phyloP scores from a whole-genome alignment of 1,140 invertebrate species.

The Eciton burchellii region DNA sequence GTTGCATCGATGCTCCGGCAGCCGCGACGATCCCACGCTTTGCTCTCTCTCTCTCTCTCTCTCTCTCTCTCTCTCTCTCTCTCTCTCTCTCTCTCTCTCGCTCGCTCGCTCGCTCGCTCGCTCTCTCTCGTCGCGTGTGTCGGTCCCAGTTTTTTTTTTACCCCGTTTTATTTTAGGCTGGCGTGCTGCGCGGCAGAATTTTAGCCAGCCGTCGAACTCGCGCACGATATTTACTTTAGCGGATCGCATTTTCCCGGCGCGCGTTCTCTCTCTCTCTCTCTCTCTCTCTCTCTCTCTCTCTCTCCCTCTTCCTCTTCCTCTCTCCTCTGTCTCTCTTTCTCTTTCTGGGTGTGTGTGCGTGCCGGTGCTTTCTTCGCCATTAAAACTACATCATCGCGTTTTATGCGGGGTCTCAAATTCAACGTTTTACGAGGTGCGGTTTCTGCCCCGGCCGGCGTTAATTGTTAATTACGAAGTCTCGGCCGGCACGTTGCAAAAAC shows the following conservation, averaged over 20 bases:
- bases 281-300: no score
- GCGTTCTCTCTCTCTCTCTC: no score
- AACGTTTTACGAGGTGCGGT: background rate
- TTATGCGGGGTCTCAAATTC: background rate
- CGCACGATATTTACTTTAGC: background rate
- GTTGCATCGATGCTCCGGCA: constrained; percentile 12
- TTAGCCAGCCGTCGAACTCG: background rate
- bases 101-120: no score
- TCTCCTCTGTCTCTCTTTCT: no score
- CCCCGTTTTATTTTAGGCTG: background rate
- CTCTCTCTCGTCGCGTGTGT: background rate
- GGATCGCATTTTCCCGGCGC: background rate
- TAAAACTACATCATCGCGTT: background rate
- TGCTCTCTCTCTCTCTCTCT: no score
- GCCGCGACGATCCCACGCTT: constrained; percentile 9
- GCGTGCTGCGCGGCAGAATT: background rate
- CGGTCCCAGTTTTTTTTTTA: background rate
- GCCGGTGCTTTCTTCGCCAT: no score
- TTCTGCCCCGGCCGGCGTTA: background rate
- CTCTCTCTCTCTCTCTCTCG: no score
- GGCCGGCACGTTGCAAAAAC: background rate
- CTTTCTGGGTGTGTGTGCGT: no score
- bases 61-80: no score
- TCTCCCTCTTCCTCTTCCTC: no score
- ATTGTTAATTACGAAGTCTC: constrained; percentile 7